Conservation (phyloP, 2,888 invertebrate genomes). For the Leptothorax acervorum region DNA sequence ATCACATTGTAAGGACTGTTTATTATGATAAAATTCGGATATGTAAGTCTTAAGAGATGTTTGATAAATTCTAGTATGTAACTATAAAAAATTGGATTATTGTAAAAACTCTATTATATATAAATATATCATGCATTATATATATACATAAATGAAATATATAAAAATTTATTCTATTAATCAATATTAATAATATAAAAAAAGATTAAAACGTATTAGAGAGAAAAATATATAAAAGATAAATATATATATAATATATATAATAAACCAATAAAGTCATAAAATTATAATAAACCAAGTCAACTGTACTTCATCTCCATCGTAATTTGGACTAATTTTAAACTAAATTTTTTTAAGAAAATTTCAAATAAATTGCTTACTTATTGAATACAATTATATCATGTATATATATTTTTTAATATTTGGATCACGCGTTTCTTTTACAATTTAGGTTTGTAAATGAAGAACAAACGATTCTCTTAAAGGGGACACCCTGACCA, state of each 20-base stretch:
- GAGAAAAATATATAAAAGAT: not conserved
- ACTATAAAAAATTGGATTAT: not conserved
- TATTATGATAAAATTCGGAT: not conserved
- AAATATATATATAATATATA: not conserved
- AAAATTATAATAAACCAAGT: not conserved
- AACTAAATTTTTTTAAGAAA: not conserved
- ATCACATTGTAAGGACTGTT: not conserved
- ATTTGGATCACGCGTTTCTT: not conserved
- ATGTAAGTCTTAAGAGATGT: not conserved
- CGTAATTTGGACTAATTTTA: not conserved
- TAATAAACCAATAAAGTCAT: not conserved
- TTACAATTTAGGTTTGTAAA: not conserved
- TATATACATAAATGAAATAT: too few relatives aligned
- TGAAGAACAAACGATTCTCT: conserved; percentile 30
- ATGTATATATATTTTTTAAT: not conserved
- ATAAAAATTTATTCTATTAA: not conserved
- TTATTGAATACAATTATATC: not conserved
- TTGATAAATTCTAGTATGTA: not conserved
- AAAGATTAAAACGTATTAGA: not conserved
- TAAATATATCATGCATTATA: not conserved
- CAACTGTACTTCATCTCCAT: not conserved
- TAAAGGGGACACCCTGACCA: conserved; percentile 65
- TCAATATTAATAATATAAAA: too few relatives aligned
- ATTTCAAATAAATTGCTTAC: not conserved
- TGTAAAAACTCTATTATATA: not conserved